Evolutionary conservation across 2,797 vertebrate species (phyloP), one percentile per base, ranked within the genome.

Genomic region (Tenualosa thibaudeaui): DNA sequence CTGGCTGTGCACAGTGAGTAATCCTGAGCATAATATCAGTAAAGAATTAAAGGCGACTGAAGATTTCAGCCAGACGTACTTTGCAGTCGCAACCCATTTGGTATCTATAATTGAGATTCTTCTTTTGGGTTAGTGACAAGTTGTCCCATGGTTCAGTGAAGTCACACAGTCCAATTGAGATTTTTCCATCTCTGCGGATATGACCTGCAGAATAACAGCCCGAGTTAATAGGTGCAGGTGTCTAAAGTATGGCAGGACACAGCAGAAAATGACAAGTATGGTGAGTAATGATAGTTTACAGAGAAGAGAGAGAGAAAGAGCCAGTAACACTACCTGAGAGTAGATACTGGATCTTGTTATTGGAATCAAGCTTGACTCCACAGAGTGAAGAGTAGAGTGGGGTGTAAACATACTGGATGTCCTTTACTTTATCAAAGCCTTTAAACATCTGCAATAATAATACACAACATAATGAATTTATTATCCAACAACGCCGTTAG

Each of bases 61-160:
- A 68, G 40, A 31, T 2, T 6, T 17, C 12, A 75, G 24, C 3
- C 13, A 7, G 85, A 93, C 97, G 96, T 94, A 99, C 98, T 92
- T 94, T 96, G 94, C 98, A 99, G 89, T 95, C 95, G 86, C 98
- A 99, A 91, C 97, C 98, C 94, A 95, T 96, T 91, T 97, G 95
- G 91, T 98, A 98, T 93, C 95, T 95, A 91, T 98, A 96, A 90
- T 98, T 97, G 83, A 99, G 95, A 88, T 96, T 97, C 91, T 97
- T 97, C 92, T 95, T 98, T 90, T 98, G 97, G 65, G 96, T 96
- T 88, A 96, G 85, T 26, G 97, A 96, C 81, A 99, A 90, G 85
- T 96, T 95, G 83, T 98, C 96, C 98, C 98, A 99, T 0, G 94
- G 95, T 87, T 96, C 94, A 5, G 96, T 94, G 60, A 98, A 95